phyloP scores from a whole-genome alignment of 2,888 invertebrate species.

The Ochropacha duplaris region DNA sequence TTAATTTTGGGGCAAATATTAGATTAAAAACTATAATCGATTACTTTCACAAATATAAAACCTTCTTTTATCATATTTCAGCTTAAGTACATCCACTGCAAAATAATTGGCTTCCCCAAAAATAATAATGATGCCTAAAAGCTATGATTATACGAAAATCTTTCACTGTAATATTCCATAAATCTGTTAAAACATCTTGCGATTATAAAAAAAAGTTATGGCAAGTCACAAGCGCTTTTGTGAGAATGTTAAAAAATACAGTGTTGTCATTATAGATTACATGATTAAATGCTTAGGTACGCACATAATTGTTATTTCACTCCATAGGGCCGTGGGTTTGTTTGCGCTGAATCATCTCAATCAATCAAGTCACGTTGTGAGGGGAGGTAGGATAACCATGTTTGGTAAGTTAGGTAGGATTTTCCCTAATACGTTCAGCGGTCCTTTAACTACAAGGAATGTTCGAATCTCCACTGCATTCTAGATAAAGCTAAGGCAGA shows the following conservation, averaged over 20 bases:
- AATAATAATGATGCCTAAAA: not conserved
- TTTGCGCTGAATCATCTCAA: conserved; percentile 62
- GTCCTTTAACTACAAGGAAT: too few species aligned
- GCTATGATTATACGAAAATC: not conserved
- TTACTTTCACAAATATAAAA: too few species aligned
- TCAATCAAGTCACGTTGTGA: conserved; percentile 54
- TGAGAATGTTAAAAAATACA: conserved; percentile 10
- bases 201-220: not conserved
- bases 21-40: too few species aligned
- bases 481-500: too few species aligned
- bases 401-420: conserved; percentile 8
- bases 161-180: conserved; percentile 7
- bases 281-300: conserved; percentile 49
- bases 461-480: too few species aligned
- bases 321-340: conserved; percentile 44
- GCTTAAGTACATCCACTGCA: too few species aligned
- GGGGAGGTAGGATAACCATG: conserved; percentile 22
- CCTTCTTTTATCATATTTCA: too few species aligned
- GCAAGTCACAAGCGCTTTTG: conserved; percentile 2
- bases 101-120: too few species aligned
- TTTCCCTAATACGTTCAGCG: conserved; percentile 9
- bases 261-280: conserved; percentile 39
- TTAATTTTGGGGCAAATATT: too few species aligned
- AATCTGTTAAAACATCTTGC: conserved; percentile 1
- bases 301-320: conserved; percentile 57